These are phyloP conservation scores for Nothoprocta perdicaria DNA, from an alignment of 2,113 vertebrate species.

Conservation along the genomic window DNA sequence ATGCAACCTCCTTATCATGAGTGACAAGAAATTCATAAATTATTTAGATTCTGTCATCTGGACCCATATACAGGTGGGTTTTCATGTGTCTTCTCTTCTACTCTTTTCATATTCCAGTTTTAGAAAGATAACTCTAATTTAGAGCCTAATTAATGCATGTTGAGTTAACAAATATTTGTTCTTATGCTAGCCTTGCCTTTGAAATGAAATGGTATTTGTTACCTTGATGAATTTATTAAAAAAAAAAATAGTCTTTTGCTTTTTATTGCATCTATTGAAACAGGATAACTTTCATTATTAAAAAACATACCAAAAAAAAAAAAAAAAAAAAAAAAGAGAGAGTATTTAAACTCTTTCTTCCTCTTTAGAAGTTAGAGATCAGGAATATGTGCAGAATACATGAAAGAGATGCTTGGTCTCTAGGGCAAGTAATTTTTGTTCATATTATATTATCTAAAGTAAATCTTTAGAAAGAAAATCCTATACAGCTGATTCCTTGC, in stretches of 20 bases:
- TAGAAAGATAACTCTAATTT: background rate
- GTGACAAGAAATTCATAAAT: background rate
- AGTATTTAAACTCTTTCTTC: background rate
- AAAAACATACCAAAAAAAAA: no score
- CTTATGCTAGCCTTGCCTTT: background rate
- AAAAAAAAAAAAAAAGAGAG: no score
- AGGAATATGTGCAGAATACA: background rate
- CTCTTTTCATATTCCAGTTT: background rate
- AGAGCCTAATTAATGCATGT: background rate
- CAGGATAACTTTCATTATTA: background rate
- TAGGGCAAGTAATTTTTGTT: background rate
- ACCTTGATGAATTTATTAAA: fast-evolving
- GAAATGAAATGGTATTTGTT: background rate
- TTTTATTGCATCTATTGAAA: background rate
- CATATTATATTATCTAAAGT: background rate
- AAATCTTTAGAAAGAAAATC: background rate
- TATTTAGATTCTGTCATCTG: background rate
- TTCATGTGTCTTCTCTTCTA: background rate
- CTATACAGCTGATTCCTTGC: background rate
- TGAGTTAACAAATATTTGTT: background rate
- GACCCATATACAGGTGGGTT: background rate
- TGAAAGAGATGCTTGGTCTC: background rate
- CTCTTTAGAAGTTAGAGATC: background rate
- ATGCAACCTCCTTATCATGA: background rate
- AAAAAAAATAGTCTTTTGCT: fast-evolving